Evolutionary conservation across 2,797 vertebrate species (phyloP).

Genomic region (Lerista edwardsae): DNA sequence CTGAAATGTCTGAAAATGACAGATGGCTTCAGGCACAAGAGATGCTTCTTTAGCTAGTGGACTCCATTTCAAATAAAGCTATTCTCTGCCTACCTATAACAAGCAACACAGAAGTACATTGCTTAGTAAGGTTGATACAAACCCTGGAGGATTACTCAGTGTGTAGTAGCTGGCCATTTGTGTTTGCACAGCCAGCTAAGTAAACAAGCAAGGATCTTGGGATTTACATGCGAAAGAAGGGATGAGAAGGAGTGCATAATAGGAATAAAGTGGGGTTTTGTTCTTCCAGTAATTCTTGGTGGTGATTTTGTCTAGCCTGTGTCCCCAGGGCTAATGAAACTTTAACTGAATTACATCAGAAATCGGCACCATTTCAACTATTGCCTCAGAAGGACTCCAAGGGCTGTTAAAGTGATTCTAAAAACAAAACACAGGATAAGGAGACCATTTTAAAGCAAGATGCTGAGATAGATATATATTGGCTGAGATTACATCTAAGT

Average conservation of each 20-base stretch:
- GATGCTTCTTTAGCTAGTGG: conserved; percentile 15
- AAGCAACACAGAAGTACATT: not conserved
- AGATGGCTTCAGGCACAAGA: not conserved
- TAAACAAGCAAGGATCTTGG: conserved; percentile 8
- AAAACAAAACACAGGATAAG: not conserved
- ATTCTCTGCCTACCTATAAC: not conserved
- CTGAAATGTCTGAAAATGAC: not conserved
- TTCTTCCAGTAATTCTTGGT: not conserved
- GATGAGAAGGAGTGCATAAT: not conserved
- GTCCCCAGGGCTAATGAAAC: conserved; percentile 44
- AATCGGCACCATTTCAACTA: not conserved
- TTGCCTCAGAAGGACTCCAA: conserved; percentile 21
- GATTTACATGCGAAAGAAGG: not conserved
- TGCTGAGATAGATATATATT: not conserved
- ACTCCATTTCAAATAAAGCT: conserved; percentile 9
- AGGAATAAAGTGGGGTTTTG: conserved; percentile 5
- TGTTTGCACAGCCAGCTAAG: conserved; percentile 13
- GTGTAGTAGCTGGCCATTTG: conserved; percentile 2
- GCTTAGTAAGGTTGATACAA: not conserved
- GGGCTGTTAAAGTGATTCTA: not conserved
- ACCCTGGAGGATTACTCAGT: not conserved
- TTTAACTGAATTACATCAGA: conserved; percentile 6
- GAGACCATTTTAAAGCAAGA: not conserved
- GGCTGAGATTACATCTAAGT: not conserved
- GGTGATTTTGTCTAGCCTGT: conserved; percentile 10